Base-by-base conservation (phyloP, 2,797 vertebrate species). In the Moxostoma hubbsi region DNA sequence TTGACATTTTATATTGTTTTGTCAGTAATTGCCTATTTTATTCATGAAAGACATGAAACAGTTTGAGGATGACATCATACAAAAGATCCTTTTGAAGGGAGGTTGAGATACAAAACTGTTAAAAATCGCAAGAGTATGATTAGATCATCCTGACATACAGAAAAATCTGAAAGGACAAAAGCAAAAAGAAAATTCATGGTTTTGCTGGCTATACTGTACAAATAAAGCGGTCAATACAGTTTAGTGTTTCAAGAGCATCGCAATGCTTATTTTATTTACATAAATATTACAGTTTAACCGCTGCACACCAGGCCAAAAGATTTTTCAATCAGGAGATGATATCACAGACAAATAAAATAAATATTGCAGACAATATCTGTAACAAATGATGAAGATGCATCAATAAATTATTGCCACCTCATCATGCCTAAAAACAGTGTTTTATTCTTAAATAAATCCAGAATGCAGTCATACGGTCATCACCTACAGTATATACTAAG, bases 31-130 rank as follows among this genome's bases (percentile, higher is more conserved):
- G 88, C 73, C 86, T 81, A 82, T 91, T 87, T 94, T 92, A 93
- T 93, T 93, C 88, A 88, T 91, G 86, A 89, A 89, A 90, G 88
- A 90, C 84, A 87, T 87, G 79, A 80, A 84, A 80, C 74, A 74
- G 50, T 83, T 83, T 82, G 74, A 73, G 46, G 81, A 82, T 84
- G 88, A 85, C 85, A 84, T 83, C 83, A 71, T 79, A 89, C 86
- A 90, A 80, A 89, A 64, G 69, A 83, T 84, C 82, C 86, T 89
- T 85, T 76, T 36, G 66, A 81, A 80, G 36, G 36, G 36, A 80
- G 79, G 77, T 86, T 73, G 47, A 87, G 61, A 85, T 77, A 73
- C 55, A 78, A 86, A 89, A 83, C 83, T 16, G 71, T 71, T 54
- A 69, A 81, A 80, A 85, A 85, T 73, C 47, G 69, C 68, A 66